phyloP scores from a whole-genome alignment of 2,888 invertebrate species.

The Oxyteleia sp. region DNA sequence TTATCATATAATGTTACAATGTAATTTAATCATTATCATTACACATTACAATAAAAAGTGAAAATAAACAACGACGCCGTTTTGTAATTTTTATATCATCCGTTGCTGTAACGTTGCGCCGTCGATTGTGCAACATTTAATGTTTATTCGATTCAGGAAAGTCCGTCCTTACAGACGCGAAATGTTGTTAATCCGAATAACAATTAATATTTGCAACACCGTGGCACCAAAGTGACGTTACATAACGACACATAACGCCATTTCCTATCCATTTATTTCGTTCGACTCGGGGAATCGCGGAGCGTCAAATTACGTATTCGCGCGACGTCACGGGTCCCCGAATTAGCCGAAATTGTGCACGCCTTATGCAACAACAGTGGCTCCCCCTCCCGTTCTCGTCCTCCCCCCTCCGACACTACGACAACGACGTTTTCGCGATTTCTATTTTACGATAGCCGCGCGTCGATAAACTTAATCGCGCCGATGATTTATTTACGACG shows the following conservation, averaged over 20 bases:
- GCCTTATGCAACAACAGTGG: slow-evolving; percentile 14
- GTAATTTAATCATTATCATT: too few relatives aligned
- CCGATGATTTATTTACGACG: slow-evolving; percentile 24
- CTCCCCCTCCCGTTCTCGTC: too few relatives aligned
- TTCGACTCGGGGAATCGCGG: slow-evolving; percentile 3
- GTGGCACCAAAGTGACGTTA: not conserved
- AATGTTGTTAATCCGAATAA: slow-evolving; percentile 4
- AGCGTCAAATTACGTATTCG: slow-evolving; percentile 35
- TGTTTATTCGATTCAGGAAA: not conserved
- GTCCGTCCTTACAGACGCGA: not conserved
- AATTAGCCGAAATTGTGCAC: slow-evolving; percentile 15
- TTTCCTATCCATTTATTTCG: slow-evolving; percentile 32
- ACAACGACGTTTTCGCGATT: too few relatives aligned
- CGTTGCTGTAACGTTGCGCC: not conserved
- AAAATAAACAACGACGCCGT: not conserved
- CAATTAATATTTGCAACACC: slow-evolving; percentile 6
- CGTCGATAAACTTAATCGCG: slow-evolving; percentile 12
- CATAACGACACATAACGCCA: slow-evolving; percentile 29
- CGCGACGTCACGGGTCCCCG: slow-evolving; percentile 5
- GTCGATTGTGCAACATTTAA: not conserved
- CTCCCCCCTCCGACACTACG: too few relatives aligned
- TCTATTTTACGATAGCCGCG: slow-evolving; percentile 16
- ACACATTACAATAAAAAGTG: too few relatives aligned
- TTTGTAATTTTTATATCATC: not conserved
- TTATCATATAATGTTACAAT: too few relatives aligned